phyloP scores from a whole-genome alignment of 2,888 invertebrate genomes.

The Thymelicus sylvestris region DNA sequence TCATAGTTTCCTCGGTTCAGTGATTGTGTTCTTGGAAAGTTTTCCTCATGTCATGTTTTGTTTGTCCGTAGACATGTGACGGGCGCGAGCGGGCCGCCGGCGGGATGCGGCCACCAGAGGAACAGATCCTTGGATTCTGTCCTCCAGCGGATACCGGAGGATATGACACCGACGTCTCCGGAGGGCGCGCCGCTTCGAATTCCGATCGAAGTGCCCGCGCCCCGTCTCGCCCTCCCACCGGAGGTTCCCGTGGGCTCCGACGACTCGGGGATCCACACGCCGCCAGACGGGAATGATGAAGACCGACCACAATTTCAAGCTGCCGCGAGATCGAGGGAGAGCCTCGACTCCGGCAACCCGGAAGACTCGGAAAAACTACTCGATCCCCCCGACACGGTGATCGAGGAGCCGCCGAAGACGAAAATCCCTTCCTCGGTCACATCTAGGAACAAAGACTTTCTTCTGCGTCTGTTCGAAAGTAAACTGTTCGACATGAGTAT shows the following conservation, averaged over 20 bases:
- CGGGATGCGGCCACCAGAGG: slow-evolving; percentile 90
- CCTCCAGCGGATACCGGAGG: slow-evolving; percentile 94
- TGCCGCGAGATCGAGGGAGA: slow-evolving; percentile 88
- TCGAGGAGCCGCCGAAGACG: slow-evolving; percentile 62
- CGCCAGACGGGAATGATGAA: slow-evolving; percentile 76
- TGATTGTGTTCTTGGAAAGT: slow-evolving; percentile 23
- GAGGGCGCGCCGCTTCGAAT: slow-evolving; percentile 73
- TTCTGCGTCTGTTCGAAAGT: slow-evolving; percentile 97
- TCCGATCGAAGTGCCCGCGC: slow-evolving; percentile 75
- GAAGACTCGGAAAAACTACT: slow-evolving; percentile 84
- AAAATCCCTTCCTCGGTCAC: slow-evolving; percentile 67
- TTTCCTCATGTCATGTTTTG: slow-evolving; percentile 40
- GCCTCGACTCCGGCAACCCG: slow-evolving; percentile 88
- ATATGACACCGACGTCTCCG: slow-evolving; percentile 85
- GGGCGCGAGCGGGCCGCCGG: slow-evolving; percentile 74
- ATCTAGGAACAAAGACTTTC: slow-evolving; percentile 86
- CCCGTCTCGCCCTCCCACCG: slow-evolving; percentile 83
- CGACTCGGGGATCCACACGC: slow-evolving; percentile 89
- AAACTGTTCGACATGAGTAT: slow-evolving; percentile 98
- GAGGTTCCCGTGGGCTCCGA: slow-evolving; percentile 88
- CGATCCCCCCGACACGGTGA: slow-evolving; percentile 68
- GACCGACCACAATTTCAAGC: slow-evolving; percentile 79
- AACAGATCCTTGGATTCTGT: slow-evolving; percentile 96
- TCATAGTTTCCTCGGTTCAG: slow-evolving; percentile 41
- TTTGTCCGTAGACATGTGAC: slow-evolving; percentile 80